Evolutionary conservation across 1,140 invertebrate species (phyloP).

Genomic region (Linepithema humile): DNA sequence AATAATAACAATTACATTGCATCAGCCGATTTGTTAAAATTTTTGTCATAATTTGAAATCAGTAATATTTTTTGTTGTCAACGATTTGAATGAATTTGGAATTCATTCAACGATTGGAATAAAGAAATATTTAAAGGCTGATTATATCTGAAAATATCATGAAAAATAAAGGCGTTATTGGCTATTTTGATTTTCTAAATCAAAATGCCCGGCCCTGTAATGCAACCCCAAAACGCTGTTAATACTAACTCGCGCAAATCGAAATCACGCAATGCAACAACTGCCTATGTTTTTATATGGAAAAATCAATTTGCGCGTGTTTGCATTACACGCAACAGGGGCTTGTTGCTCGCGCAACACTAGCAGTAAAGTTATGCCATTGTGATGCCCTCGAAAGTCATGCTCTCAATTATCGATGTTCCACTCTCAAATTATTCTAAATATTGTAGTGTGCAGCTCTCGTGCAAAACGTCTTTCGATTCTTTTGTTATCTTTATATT

Average conservation of each 20-base stretch:
- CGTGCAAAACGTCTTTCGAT: not conserved
- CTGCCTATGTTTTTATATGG: constrained; percentile 12
- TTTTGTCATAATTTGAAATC: not conserved
- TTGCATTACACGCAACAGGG: not conserved
- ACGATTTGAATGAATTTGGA: not conserved
- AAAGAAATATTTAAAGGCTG: not conserved
- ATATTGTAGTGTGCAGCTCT: constrained; percentile 5
- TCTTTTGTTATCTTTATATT: not conserved
- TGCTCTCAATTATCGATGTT: constrained; percentile 26
- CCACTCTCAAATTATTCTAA: constrained; percentile 10
- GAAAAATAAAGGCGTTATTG: not conserved
- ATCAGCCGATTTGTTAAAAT: not conserved
- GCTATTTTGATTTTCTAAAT: not conserved
- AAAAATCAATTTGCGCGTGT: not conserved
- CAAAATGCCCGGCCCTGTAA: not conserved
- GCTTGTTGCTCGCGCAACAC: constrained; percentile 36
- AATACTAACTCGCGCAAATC: constrained; percentile 12
- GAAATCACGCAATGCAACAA: not conserved
- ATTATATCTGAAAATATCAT: not conserved
- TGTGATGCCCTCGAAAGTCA: constrained; percentile 27
- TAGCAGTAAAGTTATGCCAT: not conserved
- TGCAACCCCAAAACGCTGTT: not conserved
- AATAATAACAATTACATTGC: not conserved
- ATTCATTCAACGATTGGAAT: no score
- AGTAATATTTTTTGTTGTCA: not conserved